Conservation (phyloP, 1,140 invertebrate species). For the Palaemon carinicauda region DNA sequence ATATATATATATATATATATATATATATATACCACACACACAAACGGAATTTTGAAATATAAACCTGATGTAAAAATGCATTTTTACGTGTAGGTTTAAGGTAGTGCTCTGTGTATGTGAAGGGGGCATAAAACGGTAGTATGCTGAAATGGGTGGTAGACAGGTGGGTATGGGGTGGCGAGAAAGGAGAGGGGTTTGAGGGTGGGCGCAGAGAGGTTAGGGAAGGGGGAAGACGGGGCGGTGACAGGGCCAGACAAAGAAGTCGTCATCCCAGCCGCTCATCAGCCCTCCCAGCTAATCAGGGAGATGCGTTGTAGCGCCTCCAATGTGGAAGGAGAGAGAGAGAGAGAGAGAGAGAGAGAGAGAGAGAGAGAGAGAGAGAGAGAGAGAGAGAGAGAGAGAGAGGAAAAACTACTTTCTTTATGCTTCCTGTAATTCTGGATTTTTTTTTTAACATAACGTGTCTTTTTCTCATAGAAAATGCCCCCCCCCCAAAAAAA, state of each 20-base stretch:
- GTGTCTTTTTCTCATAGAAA: too few relatives aligned
- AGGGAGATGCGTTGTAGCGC: slow-evolving; percentile 34
- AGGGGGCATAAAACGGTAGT: not conserved
- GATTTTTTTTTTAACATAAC: too few relatives aligned
- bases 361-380: slow-evolving; percentile 38
- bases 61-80: too few relatives aligned
- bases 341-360: slow-evolving; percentile 37
- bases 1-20: too few relatives aligned
- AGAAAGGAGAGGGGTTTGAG: not conserved
- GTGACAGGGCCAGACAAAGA: slow-evolving; percentile 47
- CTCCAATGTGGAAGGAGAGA: not conserved
- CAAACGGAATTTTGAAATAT: too few relatives aligned
- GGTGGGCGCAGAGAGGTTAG: not conserved
- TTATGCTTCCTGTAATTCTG: too few relatives aligned
- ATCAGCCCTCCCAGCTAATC: slow-evolving; percentile 44
- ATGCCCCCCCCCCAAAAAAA: too few relatives aligned
- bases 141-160: not conserved
- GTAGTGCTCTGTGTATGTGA: not conserved
- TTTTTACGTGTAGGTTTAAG: not conserved
- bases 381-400: slow-evolving; percentile 22
- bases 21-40: too few relatives aligned
- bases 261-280: slow-evolving; percentile 46
- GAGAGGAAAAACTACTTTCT: not conserved
- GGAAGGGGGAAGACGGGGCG: not conserved
- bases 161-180: not conserved